These are phyloP conservation scores for Drosophila nr. perissopoda DNA, from an alignment of 2,888 invertebrate genomes.

Conservation along the genomic window DNA sequence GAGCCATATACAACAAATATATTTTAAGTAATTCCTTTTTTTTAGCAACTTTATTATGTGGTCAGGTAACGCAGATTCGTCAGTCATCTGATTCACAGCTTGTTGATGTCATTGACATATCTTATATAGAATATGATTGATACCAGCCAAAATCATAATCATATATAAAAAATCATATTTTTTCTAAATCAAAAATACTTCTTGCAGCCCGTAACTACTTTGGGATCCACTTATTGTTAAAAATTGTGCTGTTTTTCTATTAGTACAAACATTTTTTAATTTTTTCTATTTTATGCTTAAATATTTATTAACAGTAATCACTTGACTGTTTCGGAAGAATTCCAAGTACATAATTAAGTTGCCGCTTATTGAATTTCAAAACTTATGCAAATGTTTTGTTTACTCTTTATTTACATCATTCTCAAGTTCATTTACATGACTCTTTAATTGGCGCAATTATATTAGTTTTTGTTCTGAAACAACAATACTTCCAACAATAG, in stretches of 20 bases:
- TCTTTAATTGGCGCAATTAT: constrained; percentile 57
- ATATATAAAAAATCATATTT: neutral
- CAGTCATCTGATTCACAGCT: constrained; percentile 49
- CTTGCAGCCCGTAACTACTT: neutral
- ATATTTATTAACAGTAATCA: neutral
- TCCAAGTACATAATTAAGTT: neutral
- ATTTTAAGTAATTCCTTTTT: constrained; percentile 1
- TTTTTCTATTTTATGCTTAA: neutral
- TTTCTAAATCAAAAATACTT: neutral
- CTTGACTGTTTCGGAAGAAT: neutral
- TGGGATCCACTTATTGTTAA: neutral
- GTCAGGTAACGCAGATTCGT: constrained; percentile 54
- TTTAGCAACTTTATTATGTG: constrained; percentile 36
- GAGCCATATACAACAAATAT: constrained; percentile 8
- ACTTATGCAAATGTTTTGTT: constrained; percentile 43
- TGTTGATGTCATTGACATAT: constrained; percentile 19
- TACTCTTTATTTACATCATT: constrained; percentile 49
- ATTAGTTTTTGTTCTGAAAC: constrained; percentile 22
- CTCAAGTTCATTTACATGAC: constrained; percentile 59
- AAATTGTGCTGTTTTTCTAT: neutral
- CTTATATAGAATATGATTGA: constrained; percentile 27
- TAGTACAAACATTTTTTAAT: neutral
- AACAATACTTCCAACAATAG: constrained; percentile 17
- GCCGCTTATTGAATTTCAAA: constrained; percentile 3
- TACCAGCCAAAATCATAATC: neutral